Base-by-base conservation (phyloP, 2,113 vertebrate species). In the Ciconia stormi region DNA sequence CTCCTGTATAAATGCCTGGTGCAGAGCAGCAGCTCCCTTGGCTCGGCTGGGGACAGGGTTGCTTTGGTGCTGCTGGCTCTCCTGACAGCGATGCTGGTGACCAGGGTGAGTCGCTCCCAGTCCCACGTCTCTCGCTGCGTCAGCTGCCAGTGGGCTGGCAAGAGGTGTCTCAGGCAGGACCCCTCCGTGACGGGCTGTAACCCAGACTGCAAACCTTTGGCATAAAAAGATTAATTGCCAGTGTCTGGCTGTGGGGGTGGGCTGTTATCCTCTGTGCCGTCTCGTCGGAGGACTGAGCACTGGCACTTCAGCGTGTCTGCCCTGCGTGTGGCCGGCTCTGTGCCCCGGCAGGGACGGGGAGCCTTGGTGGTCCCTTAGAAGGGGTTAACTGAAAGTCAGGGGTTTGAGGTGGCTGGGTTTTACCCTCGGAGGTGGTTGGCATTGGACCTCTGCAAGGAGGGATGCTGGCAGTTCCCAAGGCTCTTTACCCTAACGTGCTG, bases 1-100 rank as follows among this genome's bases (percentile, higher is more conserved):
- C 22, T 90, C 27, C 2, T 3, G 7, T 32, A 50, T 58, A 80
- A 93, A 71, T 5, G 5, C 32, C n/a, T 1, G 8, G 15, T 4
- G 50, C 10, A 6, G 30, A 7, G 58, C 2, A 3, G 3, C 3
- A 30, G 38, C 6, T 25, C 6, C 11, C 18, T 8, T 1, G 8
- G 29, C 42, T 52, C 18, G 0, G n/a, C 30, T 0, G 10, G 38
- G 6, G 16, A 10, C 0, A 7, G n/a, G 9, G 4, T 2, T 1
- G 9, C 9, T 20, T 8, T 3, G 61, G 5, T 14, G 69, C 58
- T 74, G 62, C 16, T 1, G 15, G 29, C 25, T 53, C 40, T 23
- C 0, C 4, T 27, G 56, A 72, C 12, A 2, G 19, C 0, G 3
- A 16, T 7, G 55, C 19, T 17, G 21, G 42, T 0, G 4, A 30